A percentile compares a stretch with the other conserved stretches of the same genome.
Evolutionary conservation across 2,797 vertebrate genomes (phyloP).

Genomic region (Pseudomugil gertrudae): DNA sequence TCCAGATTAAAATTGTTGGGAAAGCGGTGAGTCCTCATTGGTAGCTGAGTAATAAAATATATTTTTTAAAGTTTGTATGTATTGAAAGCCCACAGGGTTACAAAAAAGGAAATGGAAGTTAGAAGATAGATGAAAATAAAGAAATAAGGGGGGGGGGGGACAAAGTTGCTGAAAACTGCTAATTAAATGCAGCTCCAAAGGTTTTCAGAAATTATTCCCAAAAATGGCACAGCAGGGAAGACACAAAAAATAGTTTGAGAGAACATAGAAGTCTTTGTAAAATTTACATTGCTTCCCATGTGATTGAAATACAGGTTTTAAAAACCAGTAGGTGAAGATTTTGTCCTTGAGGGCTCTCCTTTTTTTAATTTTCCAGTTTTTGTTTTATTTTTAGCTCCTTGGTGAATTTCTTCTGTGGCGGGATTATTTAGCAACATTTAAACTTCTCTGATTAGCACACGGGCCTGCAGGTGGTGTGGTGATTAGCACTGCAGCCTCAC

Average conservation of each 20-base stretch:
- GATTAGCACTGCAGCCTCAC: no score
- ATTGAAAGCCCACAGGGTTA: conserved; percentile 22
- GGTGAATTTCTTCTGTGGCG: neutral
- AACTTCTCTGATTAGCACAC: neutral
- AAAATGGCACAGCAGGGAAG: conserved; percentile 14
- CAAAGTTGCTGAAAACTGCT: conserved; percentile 21
- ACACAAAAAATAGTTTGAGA: conserved; percentile 24
- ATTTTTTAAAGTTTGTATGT: conserved; percentile 11
- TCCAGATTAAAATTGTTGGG: conserved; percentile 6
- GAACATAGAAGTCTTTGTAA: neutral
- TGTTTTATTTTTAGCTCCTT: neutral
- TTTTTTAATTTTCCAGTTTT: no score
- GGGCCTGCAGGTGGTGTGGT: no score
- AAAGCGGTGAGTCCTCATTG: no score
- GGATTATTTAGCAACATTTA: neutral
- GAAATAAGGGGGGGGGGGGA: neutral
- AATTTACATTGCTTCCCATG: no score
- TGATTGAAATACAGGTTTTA: no score
- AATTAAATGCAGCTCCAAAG: conserved; percentile 40
- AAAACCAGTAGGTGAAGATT: no score
- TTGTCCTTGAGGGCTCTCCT: no score
- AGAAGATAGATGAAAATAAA: neutral
- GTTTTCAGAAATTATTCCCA: conserved; percentile 53
- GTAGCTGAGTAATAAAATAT: neutral
- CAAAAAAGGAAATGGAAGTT: no score